Evolutionary conservation across 2,888 invertebrate genomes (phyloP).

Genomic region (Cepaea hortensis): DNA sequence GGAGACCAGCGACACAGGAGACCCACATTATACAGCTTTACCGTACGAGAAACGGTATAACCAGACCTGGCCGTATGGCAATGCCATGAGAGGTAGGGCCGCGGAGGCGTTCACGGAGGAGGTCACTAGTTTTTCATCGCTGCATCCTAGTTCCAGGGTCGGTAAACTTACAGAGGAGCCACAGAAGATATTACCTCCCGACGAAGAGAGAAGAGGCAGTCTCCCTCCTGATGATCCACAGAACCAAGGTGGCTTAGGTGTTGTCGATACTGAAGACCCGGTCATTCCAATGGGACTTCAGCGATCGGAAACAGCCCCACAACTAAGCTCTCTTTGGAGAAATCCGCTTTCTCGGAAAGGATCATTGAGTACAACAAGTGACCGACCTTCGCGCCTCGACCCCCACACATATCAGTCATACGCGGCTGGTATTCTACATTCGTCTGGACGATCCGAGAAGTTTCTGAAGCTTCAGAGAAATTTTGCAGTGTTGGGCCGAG

Average conservation of each 20-base stretch:
- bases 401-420: constrained; percentile 73
- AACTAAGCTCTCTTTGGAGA: background rate
- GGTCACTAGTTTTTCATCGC: constrained; percentile 37
- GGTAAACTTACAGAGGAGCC: background rate
- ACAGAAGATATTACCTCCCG: background rate
- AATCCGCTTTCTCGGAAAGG: background rate
- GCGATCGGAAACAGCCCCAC: constrained; percentile 35
- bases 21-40: background rate
- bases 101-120: constrained; percentile 27
- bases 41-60: background rate
- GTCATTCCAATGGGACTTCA: background rate
- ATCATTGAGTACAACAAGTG: constrained; percentile 61
- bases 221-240: constrained; percentile 4
- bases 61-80: background rate
- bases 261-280: background rate
- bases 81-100: background rate
- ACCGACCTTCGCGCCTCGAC: constrained; percentile 68
- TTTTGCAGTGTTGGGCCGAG: constrained; percentile 89
- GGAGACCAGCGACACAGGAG: background rate
- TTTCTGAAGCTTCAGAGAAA: constrained; percentile 91
- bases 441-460: constrained; percentile 84
- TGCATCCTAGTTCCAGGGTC: background rate
- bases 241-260: background rate
- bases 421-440: constrained; percentile 79
- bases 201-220: background rate